These are phyloP conservation scores for Cantharis nigra DNA, from an alignment of 2,888 invertebrate species.

Conservation along the genomic window DNA sequence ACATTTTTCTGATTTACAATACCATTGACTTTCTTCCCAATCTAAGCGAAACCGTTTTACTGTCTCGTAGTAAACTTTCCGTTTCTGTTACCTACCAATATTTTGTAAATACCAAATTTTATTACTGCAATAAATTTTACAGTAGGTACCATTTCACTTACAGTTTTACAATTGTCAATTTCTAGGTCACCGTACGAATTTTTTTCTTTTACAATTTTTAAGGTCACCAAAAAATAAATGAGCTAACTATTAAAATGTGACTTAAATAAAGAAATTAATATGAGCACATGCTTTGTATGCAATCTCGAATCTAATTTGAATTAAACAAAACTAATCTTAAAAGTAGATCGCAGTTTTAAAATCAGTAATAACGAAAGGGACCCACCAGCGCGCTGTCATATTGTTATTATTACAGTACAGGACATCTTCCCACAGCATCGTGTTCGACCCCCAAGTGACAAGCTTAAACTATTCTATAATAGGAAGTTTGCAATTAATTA, in stretches of 20 bases:
- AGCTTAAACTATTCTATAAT: constrained; percentile 21
- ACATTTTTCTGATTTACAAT: not conserved
- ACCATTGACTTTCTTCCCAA: not conserved
- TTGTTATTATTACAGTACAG: constrained; percentile 36
- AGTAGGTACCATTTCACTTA: constrained; percentile 7
- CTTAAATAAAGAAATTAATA: not conserved
- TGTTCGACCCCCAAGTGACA: constrained; percentile 36
- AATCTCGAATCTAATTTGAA: constrained; percentile 15
- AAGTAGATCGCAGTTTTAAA: constrained; percentile 30
- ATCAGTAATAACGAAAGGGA: constrained; percentile 30
- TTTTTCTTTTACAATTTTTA: not conserved
- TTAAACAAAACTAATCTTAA: constrained; percentile 23
- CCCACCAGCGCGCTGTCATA: constrained; percentile 41
- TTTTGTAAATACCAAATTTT: constrained; percentile 20
- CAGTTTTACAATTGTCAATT: constrained; percentile 21
- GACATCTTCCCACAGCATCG: constrained; percentile 39
- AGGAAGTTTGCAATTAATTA: constrained; percentile 27
- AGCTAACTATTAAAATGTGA: not conserved
- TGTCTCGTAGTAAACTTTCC: constrained; percentile 9
- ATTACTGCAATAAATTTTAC: constrained; percentile 29
- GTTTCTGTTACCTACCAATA: constrained; percentile 16
- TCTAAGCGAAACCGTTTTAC: not conserved
- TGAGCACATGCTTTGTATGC: not conserved
- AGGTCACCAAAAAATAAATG: not conserved
- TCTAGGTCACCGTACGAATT: constrained; percentile 19